Conservation (phyloP, 1,140 invertebrate genomes). For the Meteorus sp. region DNA sequence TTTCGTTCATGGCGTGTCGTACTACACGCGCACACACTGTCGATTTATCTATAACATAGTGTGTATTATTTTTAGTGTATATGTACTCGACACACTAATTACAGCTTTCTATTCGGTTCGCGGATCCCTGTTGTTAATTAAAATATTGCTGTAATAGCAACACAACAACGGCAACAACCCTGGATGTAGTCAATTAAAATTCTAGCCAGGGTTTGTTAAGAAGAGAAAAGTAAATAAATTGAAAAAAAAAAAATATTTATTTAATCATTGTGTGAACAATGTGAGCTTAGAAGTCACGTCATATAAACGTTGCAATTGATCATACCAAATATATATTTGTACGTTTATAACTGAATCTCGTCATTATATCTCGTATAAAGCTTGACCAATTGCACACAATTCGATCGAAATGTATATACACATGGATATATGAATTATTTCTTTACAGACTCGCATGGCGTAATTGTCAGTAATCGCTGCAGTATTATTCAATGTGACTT, state of each 20-base stretch:
- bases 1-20: too few species aligned
- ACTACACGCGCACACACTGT: too few species aligned
- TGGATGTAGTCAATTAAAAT: constrained; percentile 7
- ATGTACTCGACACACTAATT: constrained; percentile 20
- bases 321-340: not conserved
- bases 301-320: not conserved
- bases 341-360: too few species aligned
- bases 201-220: not conserved
- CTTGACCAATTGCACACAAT: not conserved
- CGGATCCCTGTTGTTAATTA: constrained; percentile 7
- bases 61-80: too few species aligned
- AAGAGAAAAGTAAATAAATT: too few species aligned
- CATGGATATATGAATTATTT: not conserved
- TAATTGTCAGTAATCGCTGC: not conserved
- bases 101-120: constrained; percentile 12
- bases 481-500: not conserved
- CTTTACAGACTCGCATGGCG: not conserved
- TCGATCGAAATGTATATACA: not conserved
- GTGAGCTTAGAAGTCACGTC: not conserved
- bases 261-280: not conserved
- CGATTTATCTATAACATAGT: too few species aligned
- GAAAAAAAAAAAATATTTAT: not conserved
- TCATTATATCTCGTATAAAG: constrained; percentile 1
- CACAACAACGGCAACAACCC: not conserved
- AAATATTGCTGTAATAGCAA: constrained; percentile 4